Percentiles rank a stretch among this genome's conserved stretches.
These are phyloP conservation scores for Muscicapa striata DNA, from an alignment of 2,797 vertebrate genomes.

Conservation along the genomic window DNA sequence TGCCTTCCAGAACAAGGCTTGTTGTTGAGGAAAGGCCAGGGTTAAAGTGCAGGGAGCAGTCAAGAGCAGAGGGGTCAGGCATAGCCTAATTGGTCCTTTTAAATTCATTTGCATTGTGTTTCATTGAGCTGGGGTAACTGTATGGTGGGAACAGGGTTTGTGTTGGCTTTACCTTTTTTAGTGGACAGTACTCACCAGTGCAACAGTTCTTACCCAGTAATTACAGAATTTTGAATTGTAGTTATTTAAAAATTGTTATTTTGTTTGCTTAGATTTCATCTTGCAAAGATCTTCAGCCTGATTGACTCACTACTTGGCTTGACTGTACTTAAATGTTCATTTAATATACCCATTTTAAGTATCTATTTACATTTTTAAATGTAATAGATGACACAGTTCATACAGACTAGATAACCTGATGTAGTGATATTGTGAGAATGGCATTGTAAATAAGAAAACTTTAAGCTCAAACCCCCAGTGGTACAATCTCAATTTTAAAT, in stretches of 20 bases:
- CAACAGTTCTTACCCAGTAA: neutral
- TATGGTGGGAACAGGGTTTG: neutral
- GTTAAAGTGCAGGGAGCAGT: constrained; percentile 65
- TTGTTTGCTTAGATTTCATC: neutral
- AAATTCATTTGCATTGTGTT: constrained; percentile 39
- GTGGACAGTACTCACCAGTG: neutral
- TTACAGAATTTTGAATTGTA: neutral
- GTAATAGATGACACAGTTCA: neutral
- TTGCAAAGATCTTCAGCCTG: neutral
- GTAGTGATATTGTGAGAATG: neutral
- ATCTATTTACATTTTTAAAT: neutral
- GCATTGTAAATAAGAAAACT: neutral
- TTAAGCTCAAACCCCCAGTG: neutral
- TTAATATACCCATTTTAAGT: neutral
- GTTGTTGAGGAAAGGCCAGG: constrained; percentile 56
- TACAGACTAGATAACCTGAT: neutral
- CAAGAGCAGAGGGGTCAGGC: constrained; percentile 63
- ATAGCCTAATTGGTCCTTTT: constrained; percentile 55
- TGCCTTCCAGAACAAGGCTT: constrained; percentile 23
- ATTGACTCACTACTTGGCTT: neutral
- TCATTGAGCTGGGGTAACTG: neutral
- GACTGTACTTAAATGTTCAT: neutral
- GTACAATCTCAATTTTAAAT: neutral
- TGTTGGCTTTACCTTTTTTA: neutral
- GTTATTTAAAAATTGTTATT: neutral